Conservation (phyloP, 1,140 invertebrate species). For the Drosophila trapezifrons region DNA sequence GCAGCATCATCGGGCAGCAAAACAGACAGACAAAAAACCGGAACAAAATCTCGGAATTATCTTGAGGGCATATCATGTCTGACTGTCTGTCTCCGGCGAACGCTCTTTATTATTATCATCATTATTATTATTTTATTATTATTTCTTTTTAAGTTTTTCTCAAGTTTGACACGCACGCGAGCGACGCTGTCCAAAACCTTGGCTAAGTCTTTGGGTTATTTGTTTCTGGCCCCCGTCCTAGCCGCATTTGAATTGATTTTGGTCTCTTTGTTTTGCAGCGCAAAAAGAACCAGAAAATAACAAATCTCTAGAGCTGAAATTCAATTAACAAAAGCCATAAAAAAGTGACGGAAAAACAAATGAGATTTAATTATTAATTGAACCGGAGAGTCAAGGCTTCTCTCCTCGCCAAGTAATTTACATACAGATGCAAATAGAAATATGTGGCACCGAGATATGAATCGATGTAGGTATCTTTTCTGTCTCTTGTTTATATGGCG, state of each 20-base stretch:
- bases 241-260: constrained; percentile 54
- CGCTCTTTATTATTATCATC: constrained; percentile 56
- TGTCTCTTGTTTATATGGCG: constrained; percentile 21
- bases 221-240: constrained; percentile 39
- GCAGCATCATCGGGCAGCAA: not conserved
- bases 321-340: constrained; percentile 65
- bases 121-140: constrained; percentile 58
- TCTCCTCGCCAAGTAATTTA: constrained; percentile 37
- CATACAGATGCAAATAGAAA: constrained; percentile 29
- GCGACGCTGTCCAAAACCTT: constrained; percentile 48
- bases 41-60: constrained; percentile 63
- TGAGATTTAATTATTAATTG: constrained; percentile 76
- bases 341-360: constrained; percentile 63
- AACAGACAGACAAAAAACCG: constrained; percentile 57
- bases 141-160: constrained; percentile 57
- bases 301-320: constrained; percentile 50
- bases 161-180: constrained; percentile 64
- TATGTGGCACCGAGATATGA: constrained; percentile 8
- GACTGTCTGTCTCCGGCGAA: constrained; percentile 19
- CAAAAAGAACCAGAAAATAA: constrained; percentile 52
- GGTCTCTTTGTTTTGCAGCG: constrained; percentile 26
- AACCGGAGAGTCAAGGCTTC: constrained; percentile 68
- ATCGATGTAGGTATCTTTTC: constrained; percentile 9
- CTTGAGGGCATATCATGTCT: constrained; percentile 48
- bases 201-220: constrained; percentile 54